Conservation (phyloP, 2,797 vertebrate species). For the Sternotherus odoratus region DNA sequence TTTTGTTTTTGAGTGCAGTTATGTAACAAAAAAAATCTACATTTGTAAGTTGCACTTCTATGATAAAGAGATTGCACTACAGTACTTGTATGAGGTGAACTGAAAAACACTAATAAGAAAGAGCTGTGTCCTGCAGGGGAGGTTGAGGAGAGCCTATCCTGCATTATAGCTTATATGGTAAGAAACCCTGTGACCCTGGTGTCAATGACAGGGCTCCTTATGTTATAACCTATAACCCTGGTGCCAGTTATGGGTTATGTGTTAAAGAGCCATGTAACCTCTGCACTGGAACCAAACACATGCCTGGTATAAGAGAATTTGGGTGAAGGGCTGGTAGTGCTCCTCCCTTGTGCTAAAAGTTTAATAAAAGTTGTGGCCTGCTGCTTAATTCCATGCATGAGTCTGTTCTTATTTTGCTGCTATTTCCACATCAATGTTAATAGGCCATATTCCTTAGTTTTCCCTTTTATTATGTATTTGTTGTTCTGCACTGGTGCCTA, state of each 20-base stretch:
- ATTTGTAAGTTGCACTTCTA: too few relatives aligned
- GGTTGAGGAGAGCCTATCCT: not conserved
- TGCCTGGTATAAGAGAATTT: not conserved
- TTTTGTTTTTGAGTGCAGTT: too few relatives aligned
- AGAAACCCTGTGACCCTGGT: too few relatives aligned
- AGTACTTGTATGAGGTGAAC: too few relatives aligned
- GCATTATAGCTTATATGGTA: not conserved
- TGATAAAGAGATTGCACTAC: too few relatives aligned
- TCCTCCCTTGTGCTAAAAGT: not conserved
- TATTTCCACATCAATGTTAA: not conserved
- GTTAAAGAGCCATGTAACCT: not conserved
- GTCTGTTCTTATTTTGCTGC: not conserved
- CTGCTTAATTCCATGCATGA: not conserved
- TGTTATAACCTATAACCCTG: too few relatives aligned
- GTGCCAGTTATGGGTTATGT: too few relatives aligned
- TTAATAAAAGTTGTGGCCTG: not conserved
- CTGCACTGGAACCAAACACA: not conserved
- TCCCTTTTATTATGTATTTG: accelerated
- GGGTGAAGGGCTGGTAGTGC: not conserved
- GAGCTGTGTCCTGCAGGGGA: not conserved
- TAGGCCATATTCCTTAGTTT: not conserved
- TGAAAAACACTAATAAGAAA: not conserved
- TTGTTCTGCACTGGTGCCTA: not conserved
- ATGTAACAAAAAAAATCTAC: too few relatives aligned
- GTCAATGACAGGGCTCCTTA: too few relatives aligned